Conservation (phyloP, 2,888 invertebrate species). For the Habroteleia sp. region DNA sequence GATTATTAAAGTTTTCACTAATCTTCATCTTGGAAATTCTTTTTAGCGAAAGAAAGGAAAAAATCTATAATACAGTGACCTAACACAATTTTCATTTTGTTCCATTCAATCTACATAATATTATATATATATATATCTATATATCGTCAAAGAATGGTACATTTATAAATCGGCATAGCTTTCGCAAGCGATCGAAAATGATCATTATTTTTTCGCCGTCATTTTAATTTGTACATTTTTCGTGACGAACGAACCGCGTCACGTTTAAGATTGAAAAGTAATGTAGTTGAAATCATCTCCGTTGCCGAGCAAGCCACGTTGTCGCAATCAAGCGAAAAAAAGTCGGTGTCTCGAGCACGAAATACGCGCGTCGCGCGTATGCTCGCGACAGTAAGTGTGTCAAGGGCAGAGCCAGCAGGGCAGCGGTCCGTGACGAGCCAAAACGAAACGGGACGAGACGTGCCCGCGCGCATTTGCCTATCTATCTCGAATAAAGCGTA, state of each 20-base stretch:
- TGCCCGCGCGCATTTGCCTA: conserved; percentile 42
- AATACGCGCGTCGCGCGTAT: conserved; percentile 44
- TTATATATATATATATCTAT: no score
- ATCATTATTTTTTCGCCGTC: conserved; percentile 19
- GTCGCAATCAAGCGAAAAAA: conserved; percentile 56
- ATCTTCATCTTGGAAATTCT: no score
- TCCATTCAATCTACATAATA: no score
- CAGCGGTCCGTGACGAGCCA: conserved; percentile 77
- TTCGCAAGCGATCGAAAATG: no score
- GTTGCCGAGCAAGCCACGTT: conserved; percentile 45
- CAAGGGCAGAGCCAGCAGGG: conserved; percentile 77
- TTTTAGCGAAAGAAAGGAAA: no score
- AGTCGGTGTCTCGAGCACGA: conserved; percentile 52
- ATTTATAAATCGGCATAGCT: no score
- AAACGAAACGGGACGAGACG: conserved; percentile 70
- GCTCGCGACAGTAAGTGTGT: conserved; percentile 73
- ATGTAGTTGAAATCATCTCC: conserved; percentile 54
- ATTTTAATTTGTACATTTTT: conserved; percentile 14
- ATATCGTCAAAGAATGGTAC: no score
- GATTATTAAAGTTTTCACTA: no score
- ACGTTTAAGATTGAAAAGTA: conserved; percentile 36
- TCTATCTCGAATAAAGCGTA: conserved; percentile 15
- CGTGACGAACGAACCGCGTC: conserved; percentile 21
- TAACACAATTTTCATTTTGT: no score
- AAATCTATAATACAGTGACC: no score